Conservation (phyloP, 2,113 vertebrate genomes). For the Corythornis cristatus region DNA sequence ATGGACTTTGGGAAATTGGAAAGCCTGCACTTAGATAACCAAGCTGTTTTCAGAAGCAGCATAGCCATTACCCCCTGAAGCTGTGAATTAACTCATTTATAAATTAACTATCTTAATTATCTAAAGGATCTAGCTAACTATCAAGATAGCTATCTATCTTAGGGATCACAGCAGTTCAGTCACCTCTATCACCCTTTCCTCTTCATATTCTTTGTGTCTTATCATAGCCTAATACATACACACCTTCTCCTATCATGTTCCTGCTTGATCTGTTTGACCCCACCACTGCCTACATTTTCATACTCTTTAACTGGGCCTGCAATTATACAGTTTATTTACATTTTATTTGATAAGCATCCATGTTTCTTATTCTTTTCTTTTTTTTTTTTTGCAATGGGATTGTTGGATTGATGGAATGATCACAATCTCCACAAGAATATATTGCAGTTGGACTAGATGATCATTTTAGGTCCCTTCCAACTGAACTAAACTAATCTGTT, state of each 20-base stretch:
- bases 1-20: not conserved
- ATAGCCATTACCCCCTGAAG: not conserved
- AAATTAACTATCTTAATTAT: too few species aligned
- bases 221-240: not conserved
- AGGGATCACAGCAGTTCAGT: rapidly evolving
- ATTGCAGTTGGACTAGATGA: too few species aligned
- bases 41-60: not conserved
- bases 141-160: not conserved
- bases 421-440: not conserved
- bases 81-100: not conserved
- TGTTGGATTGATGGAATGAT: not conserved
- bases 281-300: not conserved
- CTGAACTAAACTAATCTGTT: too few species aligned
- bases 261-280: not conserved
- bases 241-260: not conserved
- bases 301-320: not conserved
- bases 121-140: too few species aligned
- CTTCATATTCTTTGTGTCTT: not conserved
- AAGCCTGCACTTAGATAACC: not conserved
- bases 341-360: not conserved
- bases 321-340: not conserved
- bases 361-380: not conserved
- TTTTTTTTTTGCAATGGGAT: not conserved
- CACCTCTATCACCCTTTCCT: not conserved
- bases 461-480: too few species aligned